Evolutionary conservation across 2,888 invertebrate species (phyloP).

Genomic region (Camptogramma bilineatum): DNA sequence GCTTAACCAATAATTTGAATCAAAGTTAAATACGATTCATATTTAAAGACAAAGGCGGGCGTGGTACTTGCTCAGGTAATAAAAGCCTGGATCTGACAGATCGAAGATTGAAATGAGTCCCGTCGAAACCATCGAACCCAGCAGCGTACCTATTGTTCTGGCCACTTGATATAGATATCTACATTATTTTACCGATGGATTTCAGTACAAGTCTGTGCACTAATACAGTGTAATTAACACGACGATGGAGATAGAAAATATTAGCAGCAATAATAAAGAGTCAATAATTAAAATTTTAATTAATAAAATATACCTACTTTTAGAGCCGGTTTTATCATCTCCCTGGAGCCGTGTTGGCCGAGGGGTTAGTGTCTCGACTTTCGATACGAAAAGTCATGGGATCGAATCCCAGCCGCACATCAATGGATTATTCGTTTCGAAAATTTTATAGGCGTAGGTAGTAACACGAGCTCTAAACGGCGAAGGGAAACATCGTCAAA

Average conservation of each 20-base stretch:
- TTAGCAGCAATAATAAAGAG: neutral
- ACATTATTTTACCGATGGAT: conserved; percentile 2
- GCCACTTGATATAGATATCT: conserved; percentile 7
- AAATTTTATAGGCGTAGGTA: no score
- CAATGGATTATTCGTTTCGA: no score
- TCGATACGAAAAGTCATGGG: no score
- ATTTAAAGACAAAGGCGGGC: conserved; percentile 38
- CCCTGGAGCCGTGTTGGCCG: no score
- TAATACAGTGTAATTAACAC: conserved; percentile 10
- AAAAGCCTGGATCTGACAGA: conserved; percentile 45
- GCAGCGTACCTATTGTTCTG: conserved; percentile 27
- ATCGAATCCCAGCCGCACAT: no score
- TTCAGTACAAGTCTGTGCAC: conserved; percentile 9
- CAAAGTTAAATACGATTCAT: conserved; percentile 28
- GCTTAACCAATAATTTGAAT: neutral
- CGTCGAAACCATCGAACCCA: conserved; percentile 37
- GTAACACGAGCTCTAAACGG: no score
- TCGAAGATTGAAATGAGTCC: conserved; percentile 43
- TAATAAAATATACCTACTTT: no score
- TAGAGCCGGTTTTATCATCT: no score
- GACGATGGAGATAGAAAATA: neutral
- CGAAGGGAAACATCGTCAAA: no score
- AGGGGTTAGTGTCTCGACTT: no score
- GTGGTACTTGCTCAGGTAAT: conserved; percentile 41
- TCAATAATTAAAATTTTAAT: no score